These are phyloP conservation scores for Galeopterus variegatus DNA, from an alignment of 2,113 vertebrate genomes.

Conservation along the genomic window DNA sequence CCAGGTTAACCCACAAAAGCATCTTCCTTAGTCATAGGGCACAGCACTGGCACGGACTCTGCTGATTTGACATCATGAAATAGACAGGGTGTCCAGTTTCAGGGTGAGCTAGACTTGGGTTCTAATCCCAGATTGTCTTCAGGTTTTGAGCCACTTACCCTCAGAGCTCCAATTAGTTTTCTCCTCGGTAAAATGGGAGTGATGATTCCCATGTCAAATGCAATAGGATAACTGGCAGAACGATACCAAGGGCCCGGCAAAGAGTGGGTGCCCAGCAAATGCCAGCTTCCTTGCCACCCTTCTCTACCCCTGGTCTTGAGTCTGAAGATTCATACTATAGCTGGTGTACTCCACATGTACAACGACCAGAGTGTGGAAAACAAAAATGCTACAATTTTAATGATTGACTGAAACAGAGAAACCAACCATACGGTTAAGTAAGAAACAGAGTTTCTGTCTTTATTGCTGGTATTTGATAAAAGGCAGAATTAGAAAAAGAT, in stretches of 20 bases:
- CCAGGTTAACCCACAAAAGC: neutral
- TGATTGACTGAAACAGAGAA: neutral
- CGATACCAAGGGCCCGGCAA: neutral
- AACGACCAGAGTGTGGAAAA: neutral
- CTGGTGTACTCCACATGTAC: neutral
- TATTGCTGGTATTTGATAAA: neutral
- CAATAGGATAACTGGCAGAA: neutral
- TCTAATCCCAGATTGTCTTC: constrained; percentile 24
- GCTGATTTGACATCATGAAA: neutral
- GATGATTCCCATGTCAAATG: neutral
- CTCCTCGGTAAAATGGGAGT: neutral
- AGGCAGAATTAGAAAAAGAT: neutral
- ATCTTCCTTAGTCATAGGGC: neutral
- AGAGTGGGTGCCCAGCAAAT: neutral
- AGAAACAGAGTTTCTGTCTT: constrained; percentile 23
- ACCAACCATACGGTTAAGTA: neutral
- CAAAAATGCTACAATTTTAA: neutral
- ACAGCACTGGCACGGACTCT: neutral
- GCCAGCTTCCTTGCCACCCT: too few relatives aligned
- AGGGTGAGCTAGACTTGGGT: neutral
- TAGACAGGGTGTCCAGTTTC: neutral
- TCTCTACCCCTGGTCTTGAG: accelerated
- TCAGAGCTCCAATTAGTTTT: neutral
- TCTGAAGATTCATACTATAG: neutral
- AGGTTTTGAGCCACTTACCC: neutral